Conservation (phyloP, 2,797 vertebrate species). For the Mus caroli region DNA sequence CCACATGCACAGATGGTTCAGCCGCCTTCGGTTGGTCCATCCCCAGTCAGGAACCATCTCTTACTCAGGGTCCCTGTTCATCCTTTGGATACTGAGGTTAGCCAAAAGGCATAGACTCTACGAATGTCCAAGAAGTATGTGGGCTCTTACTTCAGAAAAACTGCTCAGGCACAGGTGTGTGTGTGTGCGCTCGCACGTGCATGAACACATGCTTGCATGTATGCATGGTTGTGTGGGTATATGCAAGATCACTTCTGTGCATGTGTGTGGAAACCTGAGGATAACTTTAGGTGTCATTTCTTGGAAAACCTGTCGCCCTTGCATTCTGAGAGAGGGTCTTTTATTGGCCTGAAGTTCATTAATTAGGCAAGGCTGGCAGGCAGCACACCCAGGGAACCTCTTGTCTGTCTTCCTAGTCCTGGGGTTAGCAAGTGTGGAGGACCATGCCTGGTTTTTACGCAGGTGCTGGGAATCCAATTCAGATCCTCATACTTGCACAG, state of each 20-base stretch:
- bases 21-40: rapidly evolving
- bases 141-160: neutral
- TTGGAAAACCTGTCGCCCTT: neutral
- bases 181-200: neutral
- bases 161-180: neutral
- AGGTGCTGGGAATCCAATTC: neutral
- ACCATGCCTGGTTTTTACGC: neutral
- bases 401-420: neutral
- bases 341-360: neutral
- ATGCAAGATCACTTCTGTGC: neutral
- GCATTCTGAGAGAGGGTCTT: neutral
- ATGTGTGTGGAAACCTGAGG: neutral
- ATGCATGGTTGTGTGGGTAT: neutral
- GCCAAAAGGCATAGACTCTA: neutral
- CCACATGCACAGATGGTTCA: neutral
- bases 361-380: neutral
- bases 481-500: neutral
- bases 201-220: too few species aligned
- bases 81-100: neutral
- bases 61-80: rapidly evolving
- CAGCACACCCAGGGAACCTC: neutral
- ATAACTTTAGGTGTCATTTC: neutral
- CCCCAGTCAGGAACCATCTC: neutral
- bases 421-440: neutral
- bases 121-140: neutral